Percentiles rank a stretch among this genome's conserved stretches.
Conservation (phyloP, 2,113 vertebrate species). For the Vimba vimba region DNA sequence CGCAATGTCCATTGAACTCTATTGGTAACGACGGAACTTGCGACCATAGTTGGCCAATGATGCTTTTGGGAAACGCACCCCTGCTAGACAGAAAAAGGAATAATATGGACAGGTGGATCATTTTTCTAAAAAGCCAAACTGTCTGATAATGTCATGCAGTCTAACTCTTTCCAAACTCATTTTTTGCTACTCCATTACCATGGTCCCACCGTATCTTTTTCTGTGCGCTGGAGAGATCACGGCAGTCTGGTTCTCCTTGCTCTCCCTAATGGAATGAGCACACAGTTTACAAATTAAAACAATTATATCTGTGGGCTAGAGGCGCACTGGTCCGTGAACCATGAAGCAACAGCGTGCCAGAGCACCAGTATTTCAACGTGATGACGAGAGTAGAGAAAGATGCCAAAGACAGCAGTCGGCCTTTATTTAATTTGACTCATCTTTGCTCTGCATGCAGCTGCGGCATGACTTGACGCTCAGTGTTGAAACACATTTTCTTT, state of each 20-base stretch:
- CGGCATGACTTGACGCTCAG: background rate
- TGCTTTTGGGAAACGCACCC: too few species aligned
- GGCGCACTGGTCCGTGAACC: constrained; percentile 60
- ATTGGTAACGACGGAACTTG: too few species aligned
- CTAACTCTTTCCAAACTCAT: background rate
- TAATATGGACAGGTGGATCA: background rate
- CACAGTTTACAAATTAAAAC: constrained; percentile 72
- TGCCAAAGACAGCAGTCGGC: background rate
- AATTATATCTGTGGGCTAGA: constrained; percentile 69
- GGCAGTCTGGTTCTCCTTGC: constrained; percentile 45
- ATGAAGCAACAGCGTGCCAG: constrained; percentile 18
- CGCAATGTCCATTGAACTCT: too few species aligned
- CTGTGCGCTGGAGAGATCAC: constrained; percentile 48
- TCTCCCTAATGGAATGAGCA: constrained; percentile 66
- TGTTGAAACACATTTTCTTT: background rate
- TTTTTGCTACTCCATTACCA: constrained; percentile 4
- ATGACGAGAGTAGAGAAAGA: constrained; percentile 19
- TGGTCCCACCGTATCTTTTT: background rate
- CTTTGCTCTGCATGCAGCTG: background rate
- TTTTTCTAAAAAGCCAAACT: background rate
- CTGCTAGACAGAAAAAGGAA: background rate
- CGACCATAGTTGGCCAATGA: too few species aligned
- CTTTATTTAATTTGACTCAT: constrained; percentile 25
- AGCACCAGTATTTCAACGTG: background rate
- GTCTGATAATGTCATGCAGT: background rate